Evolutionary conservation across 2,888 invertebrate genomes (phyloP), one percentile per base, ranked within the genome.

Genomic region (Liopterus haemorrhoidalis): DNA sequence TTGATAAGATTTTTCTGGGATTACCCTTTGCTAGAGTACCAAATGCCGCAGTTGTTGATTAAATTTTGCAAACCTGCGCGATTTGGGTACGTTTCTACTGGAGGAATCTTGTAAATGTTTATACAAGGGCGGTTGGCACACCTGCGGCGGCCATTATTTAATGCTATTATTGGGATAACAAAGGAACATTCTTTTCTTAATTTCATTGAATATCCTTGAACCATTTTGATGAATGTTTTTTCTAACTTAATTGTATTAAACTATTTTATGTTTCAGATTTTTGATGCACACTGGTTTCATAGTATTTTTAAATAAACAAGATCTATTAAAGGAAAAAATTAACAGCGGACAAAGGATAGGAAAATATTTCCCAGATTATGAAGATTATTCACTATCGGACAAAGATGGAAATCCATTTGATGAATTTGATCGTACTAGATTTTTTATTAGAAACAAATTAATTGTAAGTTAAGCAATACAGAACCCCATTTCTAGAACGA

Each of bases 281-380:
- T 72, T 89, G 0, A 67, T 81, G 46, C 77, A 80, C 52, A 81
- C 86, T 0, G 87, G 86, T 2, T 69, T 88, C 27, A 85, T 89
- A 36, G 77, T 89, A 5, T 89, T 89, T 65, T 71, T 89, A 24
- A 89, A 89, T 65, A 89, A 89, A 62, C 85, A 86, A 59, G 88
- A 89, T 61, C 67, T 85, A 2, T 69, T 89, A 39, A 75, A 81
- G 53, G 72, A 74, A 35, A 89, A 89, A 66, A 73, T 88, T 36
- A 66, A 75, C n/a, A 72, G 74, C 38, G 85, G 84, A 11, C 73
- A 74, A 50, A 71, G 70, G 42, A 73, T 86, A 39, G 77, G 70
- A 1, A 69, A 74, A 1, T 78, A 81, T 64, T 85, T 85, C 67
- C 81, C 82, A 0, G 73, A 79, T 46, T 86, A 78, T 58, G 57